Conservation (phyloP, 1,140 invertebrate genomes). For the Platyura marginata region DNA sequence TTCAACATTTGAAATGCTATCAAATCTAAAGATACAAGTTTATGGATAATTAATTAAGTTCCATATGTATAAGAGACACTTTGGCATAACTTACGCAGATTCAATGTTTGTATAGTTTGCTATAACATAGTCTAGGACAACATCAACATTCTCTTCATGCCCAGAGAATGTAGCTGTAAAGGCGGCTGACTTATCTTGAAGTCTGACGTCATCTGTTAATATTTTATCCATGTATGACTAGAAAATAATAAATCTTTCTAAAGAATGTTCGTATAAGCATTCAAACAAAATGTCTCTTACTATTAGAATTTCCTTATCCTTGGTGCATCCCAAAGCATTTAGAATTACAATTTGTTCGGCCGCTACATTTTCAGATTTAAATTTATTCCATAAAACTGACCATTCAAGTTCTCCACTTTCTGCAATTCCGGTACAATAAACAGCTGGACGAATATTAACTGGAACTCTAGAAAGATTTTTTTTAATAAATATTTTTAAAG, state of each 20-base stretch:
- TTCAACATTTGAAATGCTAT: conserved; percentile 21
- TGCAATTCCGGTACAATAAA: conserved; percentile 34
- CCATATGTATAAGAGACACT: conserved; percentile 1
- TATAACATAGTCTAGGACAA: conserved; percentile 28
- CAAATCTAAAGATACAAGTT: conserved; percentile 10
- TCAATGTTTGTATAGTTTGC: conserved; percentile 17
- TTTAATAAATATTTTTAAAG: too few species aligned
- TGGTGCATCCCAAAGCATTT: conserved; percentile 35
- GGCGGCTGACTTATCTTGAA: conserved; percentile 22
- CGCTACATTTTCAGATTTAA: conserved; percentile 25
- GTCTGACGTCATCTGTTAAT: conserved; percentile 20
- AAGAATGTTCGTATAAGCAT: neutral
- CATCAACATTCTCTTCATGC: conserved; percentile 24
- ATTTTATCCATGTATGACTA: conserved; percentile 14
- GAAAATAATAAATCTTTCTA: conserved; percentile 2
- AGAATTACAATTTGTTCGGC: conserved; percentile 35
- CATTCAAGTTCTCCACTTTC: conserved; percentile 28
- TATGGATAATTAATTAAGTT: conserved; percentile 1
- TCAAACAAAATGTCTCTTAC: conserved; percentile 12
- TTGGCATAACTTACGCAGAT: conserved; percentile 24
- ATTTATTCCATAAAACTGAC: conserved; percentile 29
- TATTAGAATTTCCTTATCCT: conserved; percentile 20
- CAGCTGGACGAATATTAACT: conserved; percentile 32
- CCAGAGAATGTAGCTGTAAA: conserved; percentile 23
- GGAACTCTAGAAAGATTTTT: conserved; percentile 27